A percentile compares a stretch with the other conserved stretches of the same genome.
Conservation (phyloP, 2,888 invertebrate genomes). For the Kryphioiulus occultus region DNA sequence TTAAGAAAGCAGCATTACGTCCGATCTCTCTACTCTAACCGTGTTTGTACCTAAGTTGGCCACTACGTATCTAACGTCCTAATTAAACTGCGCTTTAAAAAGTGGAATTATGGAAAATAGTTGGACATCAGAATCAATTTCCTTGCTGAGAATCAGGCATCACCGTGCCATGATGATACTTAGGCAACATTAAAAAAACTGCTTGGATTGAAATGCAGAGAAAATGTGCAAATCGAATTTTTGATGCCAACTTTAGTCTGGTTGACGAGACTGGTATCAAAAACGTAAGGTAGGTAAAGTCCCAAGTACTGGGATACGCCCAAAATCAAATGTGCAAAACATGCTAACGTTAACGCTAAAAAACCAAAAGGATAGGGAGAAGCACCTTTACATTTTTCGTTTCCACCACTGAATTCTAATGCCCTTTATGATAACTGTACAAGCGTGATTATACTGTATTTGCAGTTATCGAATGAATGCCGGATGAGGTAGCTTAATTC, state of each 20-base stretch:
- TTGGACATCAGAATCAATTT: constrained; percentile 32
- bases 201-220: neutral
- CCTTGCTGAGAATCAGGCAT: constrained; percentile 4
- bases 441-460: neutral
- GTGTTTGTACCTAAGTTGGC: constrained; percentile 22
- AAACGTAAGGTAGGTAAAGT: no score
- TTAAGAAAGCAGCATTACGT: constrained; percentile 32
- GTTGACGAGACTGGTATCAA: neutral
- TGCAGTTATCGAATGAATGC: constrained; percentile 16
- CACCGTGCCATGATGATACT: neutral
- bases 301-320: neutral
- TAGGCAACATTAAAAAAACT: neutral
- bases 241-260: neutral
- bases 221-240: neutral
- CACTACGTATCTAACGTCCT: constrained; percentile 19
- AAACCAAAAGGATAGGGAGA: neutral
- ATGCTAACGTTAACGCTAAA: neutral
- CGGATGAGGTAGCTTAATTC: constrained; percentile 35
- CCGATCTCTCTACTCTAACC: neutral
- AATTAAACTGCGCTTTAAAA: constrained; percentile 1
- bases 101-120: constrained; percentile 40
- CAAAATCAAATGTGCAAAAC: neutral
- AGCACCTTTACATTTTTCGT: constrained; percentile 18
- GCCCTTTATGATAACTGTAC: constrained; percentile 15
- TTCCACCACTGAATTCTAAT: neutral